Conservation (phyloP, 2,797 vertebrate species). For the Delichon dasypus region DNA sequence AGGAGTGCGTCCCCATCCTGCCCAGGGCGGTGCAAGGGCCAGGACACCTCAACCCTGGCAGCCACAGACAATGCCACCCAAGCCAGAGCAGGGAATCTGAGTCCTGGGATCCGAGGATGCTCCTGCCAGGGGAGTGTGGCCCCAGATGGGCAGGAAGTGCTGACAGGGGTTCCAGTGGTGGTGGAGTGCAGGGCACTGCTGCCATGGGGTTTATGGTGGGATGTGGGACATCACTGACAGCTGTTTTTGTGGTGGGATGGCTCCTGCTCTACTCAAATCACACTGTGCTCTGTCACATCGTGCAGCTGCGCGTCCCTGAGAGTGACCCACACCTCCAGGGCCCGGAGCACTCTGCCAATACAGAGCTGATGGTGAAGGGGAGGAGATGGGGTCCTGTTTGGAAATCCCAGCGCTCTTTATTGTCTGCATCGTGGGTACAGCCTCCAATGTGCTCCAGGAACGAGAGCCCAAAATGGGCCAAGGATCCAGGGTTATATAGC, state of each 20-base stretch:
- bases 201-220: too few species aligned
- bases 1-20: not conserved
- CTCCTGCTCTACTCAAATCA: not conserved
- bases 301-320: too few species aligned
- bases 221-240: not conserved
- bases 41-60: not conserved
- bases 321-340: too few species aligned
- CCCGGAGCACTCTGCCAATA: too few species aligned
- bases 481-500: too few species aligned
- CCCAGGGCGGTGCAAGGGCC: not conserved
- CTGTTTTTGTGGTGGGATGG: too few species aligned
- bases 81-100: not conserved
- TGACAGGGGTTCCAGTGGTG: not conserved
- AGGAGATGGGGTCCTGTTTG: too few species aligned
- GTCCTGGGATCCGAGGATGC: not conserved
- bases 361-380: too few species aligned
- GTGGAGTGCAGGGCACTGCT: not conserved
- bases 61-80: not conserved
- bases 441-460: too few species aligned
- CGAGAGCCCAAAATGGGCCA: too few species aligned
- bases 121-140: not conserved
- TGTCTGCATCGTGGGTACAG: too few species aligned
- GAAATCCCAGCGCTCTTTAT: too few species aligned
- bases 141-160: not conserved
- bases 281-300: rapidly evolving